Evolutionary conservation across 2,113 vertebrate genomes (phyloP).

Genomic region (Formicarius rufipectus): DNA sequence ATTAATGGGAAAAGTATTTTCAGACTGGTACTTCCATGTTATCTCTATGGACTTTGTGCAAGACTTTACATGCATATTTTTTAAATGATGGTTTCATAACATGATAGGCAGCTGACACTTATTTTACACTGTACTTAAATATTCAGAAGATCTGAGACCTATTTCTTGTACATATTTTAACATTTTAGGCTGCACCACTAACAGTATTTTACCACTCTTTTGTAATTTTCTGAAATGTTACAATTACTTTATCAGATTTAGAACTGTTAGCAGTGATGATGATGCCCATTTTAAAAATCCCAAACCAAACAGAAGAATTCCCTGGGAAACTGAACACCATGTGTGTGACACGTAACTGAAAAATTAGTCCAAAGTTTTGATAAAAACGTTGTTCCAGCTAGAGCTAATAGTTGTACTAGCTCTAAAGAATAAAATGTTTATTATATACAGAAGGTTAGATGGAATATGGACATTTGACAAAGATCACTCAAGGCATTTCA

Average conservation of each 20-base stretch:
- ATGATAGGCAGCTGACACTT: not conserved
- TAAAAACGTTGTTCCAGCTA: not conserved
- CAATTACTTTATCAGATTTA: not conserved
- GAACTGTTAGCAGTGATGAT: not conserved
- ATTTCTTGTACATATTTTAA: not conserved
- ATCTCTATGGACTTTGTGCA: not conserved
- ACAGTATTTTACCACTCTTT: not conserved
- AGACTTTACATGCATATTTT: not conserved
- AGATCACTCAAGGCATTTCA: not conserved
- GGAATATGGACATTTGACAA: not conserved
- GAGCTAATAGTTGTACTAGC: not conserved
- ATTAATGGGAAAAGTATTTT: not conserved
- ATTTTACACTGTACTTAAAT: not conserved
- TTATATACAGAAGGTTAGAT: not conserved
- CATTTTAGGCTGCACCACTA: not conserved
- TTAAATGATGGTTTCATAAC: not conserved
- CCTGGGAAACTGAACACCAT: not conserved
- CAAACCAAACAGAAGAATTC: not conserved
- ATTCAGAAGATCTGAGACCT: not conserved
- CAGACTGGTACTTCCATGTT: not conserved
- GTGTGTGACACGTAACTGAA: not conserved
- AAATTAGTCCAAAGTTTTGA: not conserved
- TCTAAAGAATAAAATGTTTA: not conserved
- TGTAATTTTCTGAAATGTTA: not conserved
- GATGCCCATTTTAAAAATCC: not conserved